Base-by-base conservation (phyloP, 2,797 vertebrate species). In the Esox lucius region DNA sequence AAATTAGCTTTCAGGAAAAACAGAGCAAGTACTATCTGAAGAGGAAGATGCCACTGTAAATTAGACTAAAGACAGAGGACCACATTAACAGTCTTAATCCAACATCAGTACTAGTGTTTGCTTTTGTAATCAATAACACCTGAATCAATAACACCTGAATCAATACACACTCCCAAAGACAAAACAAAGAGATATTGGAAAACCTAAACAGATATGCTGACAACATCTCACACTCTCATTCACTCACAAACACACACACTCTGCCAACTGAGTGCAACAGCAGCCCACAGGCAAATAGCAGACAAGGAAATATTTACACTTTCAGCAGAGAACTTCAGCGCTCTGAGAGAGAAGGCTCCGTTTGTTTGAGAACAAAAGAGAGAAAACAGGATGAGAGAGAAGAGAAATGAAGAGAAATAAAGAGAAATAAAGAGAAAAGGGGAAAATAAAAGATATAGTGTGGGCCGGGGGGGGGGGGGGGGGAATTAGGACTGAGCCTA, bases 101-200 rank as follows among this genome's bases (percentile, higher is more conserved):
- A 70, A 24, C 74, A 65, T 80, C 71, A 49, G 77, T 88, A 75
- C 17, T 39, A n/a, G 31, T 72, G 81, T 87, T 87, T 87, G 79
- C 69, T 79, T 67, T 75, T 17, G 56, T 76, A 68, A 85, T 86
- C 81, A 88, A 79, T 85, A 66, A 70, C n/a, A 35, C 39, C 22
- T 3, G 13, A 4, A 71, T 71, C 70, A 56, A 39, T 56, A 59
- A 22, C 62, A 51, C 7, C 13, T 17, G 26, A 28, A 72, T 46
- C 59, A 22, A 49, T 46, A 35, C 51, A 72, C 70, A 72, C 42
- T 9, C 70, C 59, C 28, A 72, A 48, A 61, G 42, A 49, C 51
- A 35, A 22, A 49, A 70, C 46, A 70, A 49, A 51, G 8, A 59
- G 2, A 8, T n/a, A 53, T 56, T 11, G 22, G 4, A 35, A 48